A percentile compares a stretch with the other conserved stretches of the same genome.
phyloP scores from a whole-genome alignment of 53 echinoderm and acorn worm species.

The Crossaster papposus region DNA sequence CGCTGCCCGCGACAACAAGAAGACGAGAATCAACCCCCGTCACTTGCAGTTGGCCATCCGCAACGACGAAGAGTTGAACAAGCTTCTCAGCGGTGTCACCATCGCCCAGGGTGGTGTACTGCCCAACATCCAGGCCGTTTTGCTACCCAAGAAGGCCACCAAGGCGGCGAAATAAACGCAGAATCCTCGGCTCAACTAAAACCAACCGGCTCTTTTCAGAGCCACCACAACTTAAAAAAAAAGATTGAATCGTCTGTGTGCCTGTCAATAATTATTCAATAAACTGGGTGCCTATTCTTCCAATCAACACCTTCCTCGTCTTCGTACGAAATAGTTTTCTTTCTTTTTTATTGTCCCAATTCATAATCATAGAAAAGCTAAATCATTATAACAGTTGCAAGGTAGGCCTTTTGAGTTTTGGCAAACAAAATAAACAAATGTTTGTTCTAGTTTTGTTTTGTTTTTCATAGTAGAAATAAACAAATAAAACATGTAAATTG shows the following conservation, averaged over 20 bases:
- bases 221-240: slow-evolving; percentile 60
- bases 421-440: too few species aligned
- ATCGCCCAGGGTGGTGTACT: slow-evolving; percentile 87
- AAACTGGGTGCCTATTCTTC: not conserved
- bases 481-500: too few species aligned
- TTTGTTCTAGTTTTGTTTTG: too few species aligned
- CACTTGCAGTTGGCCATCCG: slow-evolving; percentile 84
- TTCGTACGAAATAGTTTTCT: too few species aligned
- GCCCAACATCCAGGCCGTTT: slow-evolving; percentile 89
- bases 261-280: too few species aligned
- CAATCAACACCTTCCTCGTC: too few species aligned
- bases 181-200: slow-evolving; percentile 59
- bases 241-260: slow-evolving; percentile 15
- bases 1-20: slow-evolving; percentile 92
- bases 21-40: slow-evolving; percentile 81
- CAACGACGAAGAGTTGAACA: slow-evolving; percentile 92
- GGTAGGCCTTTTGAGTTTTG: too few species aligned
- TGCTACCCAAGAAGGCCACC: slow-evolving; percentile 78
- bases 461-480: too few species aligned
- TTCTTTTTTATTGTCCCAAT: too few species aligned
- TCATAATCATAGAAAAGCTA: too few species aligned
- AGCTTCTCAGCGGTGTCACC: slow-evolving; percentile 79
- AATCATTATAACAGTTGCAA: too few species aligned
- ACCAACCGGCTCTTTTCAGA: slow-evolving; percentile 67
- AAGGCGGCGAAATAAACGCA: slow-evolving; percentile 72